Evolutionary conservation across 2,888 invertebrate species (phyloP).

Genomic region (Dione juno): DNA sequence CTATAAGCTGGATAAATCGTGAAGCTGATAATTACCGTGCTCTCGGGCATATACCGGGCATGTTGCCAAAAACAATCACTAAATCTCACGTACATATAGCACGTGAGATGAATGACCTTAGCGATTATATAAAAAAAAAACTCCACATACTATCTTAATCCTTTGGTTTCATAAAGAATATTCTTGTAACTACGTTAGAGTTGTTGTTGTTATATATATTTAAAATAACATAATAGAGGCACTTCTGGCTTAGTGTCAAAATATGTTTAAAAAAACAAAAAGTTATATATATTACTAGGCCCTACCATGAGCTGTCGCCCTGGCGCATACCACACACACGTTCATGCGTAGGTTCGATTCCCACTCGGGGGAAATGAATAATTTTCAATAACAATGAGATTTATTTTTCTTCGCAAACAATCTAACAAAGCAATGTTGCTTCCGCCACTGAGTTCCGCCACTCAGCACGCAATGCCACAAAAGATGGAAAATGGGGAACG

Average conservation of each 20-base stretch:
- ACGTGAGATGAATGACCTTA: conserved; percentile 11
- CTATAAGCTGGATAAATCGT: not conserved
- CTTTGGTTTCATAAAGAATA: not conserved
- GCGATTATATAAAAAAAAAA: not conserved
- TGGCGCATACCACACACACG: no score
- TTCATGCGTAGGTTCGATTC: no score
- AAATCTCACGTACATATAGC: no score
- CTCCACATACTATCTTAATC: not conserved
- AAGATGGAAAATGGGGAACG: not conserved
- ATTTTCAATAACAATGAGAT: no score
- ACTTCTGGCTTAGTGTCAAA: conserved; percentile 1
- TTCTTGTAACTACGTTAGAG: not conserved
- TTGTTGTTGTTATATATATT: not conserved
- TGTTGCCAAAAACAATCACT: not conserved
- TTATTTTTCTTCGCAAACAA: not conserved
- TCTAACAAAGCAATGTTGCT: not conserved
- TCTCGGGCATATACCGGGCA: not conserved
- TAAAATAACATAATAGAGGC: not conserved
- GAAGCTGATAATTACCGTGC: not conserved
- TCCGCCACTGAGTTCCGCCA: not conserved
- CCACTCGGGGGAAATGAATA: no score
- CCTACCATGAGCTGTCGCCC: no score
- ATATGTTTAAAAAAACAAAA: not conserved
- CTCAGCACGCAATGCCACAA: not conserved
- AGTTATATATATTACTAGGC: not conserved